Conservation (phyloP, 2,888 invertebrate genomes). For the Lasioglossum morio region DNA sequence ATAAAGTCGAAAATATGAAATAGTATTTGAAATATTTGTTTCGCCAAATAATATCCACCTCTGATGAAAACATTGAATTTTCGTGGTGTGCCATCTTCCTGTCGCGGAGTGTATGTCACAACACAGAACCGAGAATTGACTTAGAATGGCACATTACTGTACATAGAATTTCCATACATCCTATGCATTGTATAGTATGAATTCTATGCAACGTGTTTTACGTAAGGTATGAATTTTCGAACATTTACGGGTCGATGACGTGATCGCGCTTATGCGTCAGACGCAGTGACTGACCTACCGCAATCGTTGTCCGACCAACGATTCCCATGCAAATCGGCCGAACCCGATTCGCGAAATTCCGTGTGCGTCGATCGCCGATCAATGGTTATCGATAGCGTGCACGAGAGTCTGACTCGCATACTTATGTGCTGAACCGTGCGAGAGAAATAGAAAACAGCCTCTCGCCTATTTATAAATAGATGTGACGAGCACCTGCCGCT, state of each 20-base stretch:
- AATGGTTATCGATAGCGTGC: slow-evolving; percentile 20
- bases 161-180: no score
- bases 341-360: slow-evolving; percentile 21
- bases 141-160: no score
- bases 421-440: slow-evolving; percentile 45
- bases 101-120: no score
- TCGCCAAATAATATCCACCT: no score
- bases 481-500: slow-evolving; percentile 81
- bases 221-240: not conserved
- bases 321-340: slow-evolving; percentile 6
- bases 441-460: slow-evolving; percentile 58
- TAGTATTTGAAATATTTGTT: no score
- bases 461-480: slow-evolving; percentile 78
- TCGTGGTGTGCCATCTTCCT: no score
- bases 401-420: slow-evolving; percentile 37
- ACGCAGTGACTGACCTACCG: slow-evolving; percentile 17
- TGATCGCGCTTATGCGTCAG: not conserved
- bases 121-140: no score
- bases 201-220: not conserved
- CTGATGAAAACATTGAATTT: no score
- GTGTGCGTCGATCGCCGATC: slow-evolving; percentile 9
- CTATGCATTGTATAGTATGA: not conserved
- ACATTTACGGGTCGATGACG: not conserved
- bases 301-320: not conserved
- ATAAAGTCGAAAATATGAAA: no score